Evolutionary conservation across 2,797 vertebrate species (phyloP), one percentile per base, ranked within the genome.

Genomic region (Limnodromus scolopaceus): DNA sequence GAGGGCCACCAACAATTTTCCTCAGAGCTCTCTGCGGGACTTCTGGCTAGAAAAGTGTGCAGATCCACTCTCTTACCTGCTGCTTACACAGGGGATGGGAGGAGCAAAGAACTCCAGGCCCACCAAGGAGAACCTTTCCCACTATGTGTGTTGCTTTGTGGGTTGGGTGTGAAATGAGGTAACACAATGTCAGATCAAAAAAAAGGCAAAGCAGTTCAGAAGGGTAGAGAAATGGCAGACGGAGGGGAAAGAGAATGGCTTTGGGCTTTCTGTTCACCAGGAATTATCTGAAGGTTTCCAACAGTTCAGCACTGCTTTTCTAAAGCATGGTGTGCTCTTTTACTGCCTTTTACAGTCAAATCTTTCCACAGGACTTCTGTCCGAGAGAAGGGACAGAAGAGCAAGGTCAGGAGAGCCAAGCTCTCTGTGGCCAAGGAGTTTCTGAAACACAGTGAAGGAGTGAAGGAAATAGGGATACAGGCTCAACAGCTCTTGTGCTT

Each of bases 381-480:
- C 38, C 34, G 24, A 19, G 65, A 43, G 76, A n/a, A n/a, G n/a
- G n/a, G n/a, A n/a, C n/a, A n/a, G n/a, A n/a, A n/a, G n/a, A n/a
- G n/a, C n/a, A n/a, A n/a, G 7, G 41, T n/a, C 30, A 63, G 87
- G 54, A 61, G 38, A 91, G 65, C 63, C 65, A 39, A 60, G 51
- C 41, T 79, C 11, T 66, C 60, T 43, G 63, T 30, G 60, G 16
- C 39, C 23, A 3, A 30, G 66, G 46, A 76, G 32, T 76, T 91
- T 83, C 36, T 83, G 71, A 89, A 51, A 51, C 45, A 11, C 0
- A 2, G 46, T 30, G 54, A 66, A 76, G 45, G 64, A 77, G 32
- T n/a, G n/a, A 34, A 64, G 34, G 58, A 76, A 91, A 49, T 0
- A 18, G 16, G 65, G 19, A 60, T n/a, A n/a, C 0, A 0, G 30